Base-by-base conservation (phyloP, 1,140 invertebrate genomes). In the Conus betulinus region DNA sequence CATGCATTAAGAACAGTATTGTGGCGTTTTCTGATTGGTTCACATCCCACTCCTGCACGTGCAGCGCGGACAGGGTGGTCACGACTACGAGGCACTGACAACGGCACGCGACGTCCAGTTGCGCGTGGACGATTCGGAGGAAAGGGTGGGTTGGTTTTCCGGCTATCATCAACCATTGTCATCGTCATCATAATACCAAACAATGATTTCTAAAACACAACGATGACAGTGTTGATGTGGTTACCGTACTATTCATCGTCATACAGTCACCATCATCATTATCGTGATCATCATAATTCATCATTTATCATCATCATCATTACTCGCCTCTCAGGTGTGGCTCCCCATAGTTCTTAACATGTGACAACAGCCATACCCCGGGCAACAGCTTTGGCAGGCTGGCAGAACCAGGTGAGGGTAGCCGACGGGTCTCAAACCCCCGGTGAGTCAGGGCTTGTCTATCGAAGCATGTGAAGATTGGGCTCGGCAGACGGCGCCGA, bases 81-180 rank as follows among this genome's bases (percentile, higher is more conserved):
- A 71, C 8, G 79, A 67, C n/a, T 87, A 87, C 71, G 85, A 87
- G 74, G 85, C 76, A 23, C 76, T 55, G 27, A 76, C 85, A 3
- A 87, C 85, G 7, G 85, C 85, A 5, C 85, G 85, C 55, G 85
- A 87, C n/a, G 85, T 87, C 3, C 52, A 57, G 23, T 71, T 87
- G 52, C 17, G 79, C 25, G 5, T 87, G 39, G 85, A 87, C 4
- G 74, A 87, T 52, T 74, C 5, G 7, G 17, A 87, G 51, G 51
- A 87, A 5, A 76, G 51, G 85, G 85, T 87, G 20, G 17, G 85
- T 74, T 53, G 0, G 11, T 71, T 39, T 39, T 39, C 39, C 4
- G 8, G 57, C 23, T 4, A 25, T 74, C n/a, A 20, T 74, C n/a
- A 39, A 20, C 23, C 1, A n/a, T 74, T 23, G 7, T 20, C 20